Evolutionary conservation across 2,888 invertebrate genomes (phyloP).

Genomic region (Spicauda simplicius): DNA sequence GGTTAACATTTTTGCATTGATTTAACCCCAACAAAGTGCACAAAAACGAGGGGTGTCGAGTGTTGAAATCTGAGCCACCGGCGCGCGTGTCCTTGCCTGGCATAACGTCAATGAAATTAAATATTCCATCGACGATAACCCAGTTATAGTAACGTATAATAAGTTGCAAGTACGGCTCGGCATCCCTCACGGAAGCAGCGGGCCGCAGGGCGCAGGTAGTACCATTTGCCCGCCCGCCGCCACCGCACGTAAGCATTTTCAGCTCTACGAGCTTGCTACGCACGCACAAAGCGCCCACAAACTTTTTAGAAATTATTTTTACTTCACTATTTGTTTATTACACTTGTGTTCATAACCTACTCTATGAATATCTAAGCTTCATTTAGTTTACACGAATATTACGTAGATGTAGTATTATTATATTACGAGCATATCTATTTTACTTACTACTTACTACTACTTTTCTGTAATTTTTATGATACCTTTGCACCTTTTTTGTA

Average conservation of each 20-base stretch:
- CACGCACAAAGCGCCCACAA: constrained; percentile 54
- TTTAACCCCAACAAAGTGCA: constrained; percentile 12
- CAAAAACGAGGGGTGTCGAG: constrained; percentile 33
- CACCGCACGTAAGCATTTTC: constrained; percentile 76
- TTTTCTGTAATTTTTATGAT: no score
- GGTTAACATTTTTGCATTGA: constrained; percentile 10
- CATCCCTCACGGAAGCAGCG: constrained; percentile 51
- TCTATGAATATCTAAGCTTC: no score
- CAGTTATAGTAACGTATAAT: constrained; percentile 76
- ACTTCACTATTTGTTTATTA: not conserved
- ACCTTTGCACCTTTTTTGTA: no score
- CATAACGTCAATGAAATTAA: constrained; percentile 78
- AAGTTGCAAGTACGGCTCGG: constrained; percentile 68
- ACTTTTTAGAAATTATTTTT: not conserved
- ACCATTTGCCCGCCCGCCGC: constrained; percentile 71
- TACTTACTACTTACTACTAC: no score
- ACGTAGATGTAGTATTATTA: not conserved
- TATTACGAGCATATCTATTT: no score
- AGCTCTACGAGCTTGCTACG: constrained; percentile 63
- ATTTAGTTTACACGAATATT: no score
- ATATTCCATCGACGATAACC: constrained; percentile 79
- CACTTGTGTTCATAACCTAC: no score
- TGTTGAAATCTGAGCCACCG: constrained; percentile 61
- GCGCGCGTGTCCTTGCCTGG: constrained; percentile 73
- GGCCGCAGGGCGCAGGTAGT: constrained; percentile 56